Percentiles rank a stretch among this genome's conserved stretches.
These are phyloP conservation scores for Drosophila pandora DNA, from an alignment of 1,140 invertebrate species.

Conservation along the genomic window DNA sequence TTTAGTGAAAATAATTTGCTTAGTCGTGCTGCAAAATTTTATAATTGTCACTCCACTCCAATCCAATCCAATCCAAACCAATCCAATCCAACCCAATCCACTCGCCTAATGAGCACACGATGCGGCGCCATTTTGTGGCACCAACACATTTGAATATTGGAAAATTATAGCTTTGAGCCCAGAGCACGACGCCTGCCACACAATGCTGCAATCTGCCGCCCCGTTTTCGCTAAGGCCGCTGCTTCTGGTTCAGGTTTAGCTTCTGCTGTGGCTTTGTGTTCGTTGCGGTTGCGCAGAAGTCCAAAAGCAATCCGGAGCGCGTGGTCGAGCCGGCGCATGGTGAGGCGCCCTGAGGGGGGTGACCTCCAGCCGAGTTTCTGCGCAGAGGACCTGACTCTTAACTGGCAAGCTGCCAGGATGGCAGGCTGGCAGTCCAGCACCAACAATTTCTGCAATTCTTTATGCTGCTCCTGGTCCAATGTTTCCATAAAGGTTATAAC, in stretches of 20 bases:
- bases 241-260: not conserved
- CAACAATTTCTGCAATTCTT: not conserved
- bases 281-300: conserved; percentile 75
- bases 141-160: conserved; percentile 80
- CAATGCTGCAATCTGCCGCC: not conserved
- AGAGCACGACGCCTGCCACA: conserved; percentile 46
- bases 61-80: conserved; percentile 25
- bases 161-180: conserved; percentile 67
- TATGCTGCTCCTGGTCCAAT: too few relatives aligned
- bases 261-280: conserved; percentile 70
- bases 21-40: conserved; percentile 75
- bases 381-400: conserved; percentile 72
- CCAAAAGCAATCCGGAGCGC: conserved; percentile 60
- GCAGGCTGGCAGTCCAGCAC: conserved; percentile 2
- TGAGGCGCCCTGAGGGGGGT: conserved; percentile 68
- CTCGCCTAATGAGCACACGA: conserved; percentile 60
- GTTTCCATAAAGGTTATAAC: too few relatives aligned
- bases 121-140: conserved; percentile 71
- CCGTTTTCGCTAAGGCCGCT: conserved; percentile 7
- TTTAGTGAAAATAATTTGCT: conserved; percentile 83
- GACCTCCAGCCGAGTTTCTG: conserved; percentile 69
- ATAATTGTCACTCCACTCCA: conserved; percentile 70
- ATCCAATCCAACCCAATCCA: not conserved
- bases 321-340: conserved; percentile 68
- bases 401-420: conserved; percentile 47